Conservation (phyloP, 2,888 invertebrate genomes). For the Drosophila putrida region DNA sequence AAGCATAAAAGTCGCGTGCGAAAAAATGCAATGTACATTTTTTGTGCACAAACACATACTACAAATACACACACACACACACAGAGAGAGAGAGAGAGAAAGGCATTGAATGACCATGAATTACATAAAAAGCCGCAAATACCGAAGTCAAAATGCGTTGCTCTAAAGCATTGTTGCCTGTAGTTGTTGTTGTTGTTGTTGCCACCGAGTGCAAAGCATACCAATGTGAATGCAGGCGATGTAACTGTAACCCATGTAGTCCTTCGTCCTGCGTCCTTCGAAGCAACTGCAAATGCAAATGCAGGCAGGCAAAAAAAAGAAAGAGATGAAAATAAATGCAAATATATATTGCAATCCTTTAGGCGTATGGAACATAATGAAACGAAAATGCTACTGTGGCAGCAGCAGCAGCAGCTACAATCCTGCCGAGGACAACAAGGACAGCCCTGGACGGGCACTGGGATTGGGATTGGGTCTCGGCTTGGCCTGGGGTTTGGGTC, state of each 20-base stretch:
- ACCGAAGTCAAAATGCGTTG: conserved; percentile 80
- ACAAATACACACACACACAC: conserved; percentile 16
- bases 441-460: background rate
- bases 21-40: conserved; percentile 45
- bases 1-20: conserved; percentile 41
- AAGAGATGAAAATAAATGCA: conserved; percentile 58
- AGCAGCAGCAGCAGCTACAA: conserved; percentile 47
- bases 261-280: conserved; percentile 34
- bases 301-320: conserved; percentile 13
- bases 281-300: conserved; percentile 34
- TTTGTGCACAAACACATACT: conserved; percentile 28
- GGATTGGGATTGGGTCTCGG: background rate
- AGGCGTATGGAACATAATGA: conserved; percentile 82
- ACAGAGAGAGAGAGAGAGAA: conserved; percentile 4
- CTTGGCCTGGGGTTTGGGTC: no score
- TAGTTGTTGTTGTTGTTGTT: conserved; percentile 23
- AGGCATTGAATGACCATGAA: conserved; percentile 73
- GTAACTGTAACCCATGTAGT: conserved; percentile 51
- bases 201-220: conserved; percentile 63
- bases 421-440: conserved; percentile 28
- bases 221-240: conserved; percentile 27
- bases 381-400: conserved; percentile 79
- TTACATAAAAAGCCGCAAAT: conserved; percentile 82
- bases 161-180: conserved; percentile 60
- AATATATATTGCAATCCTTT: conserved; percentile 82